Evolutionary conservation across 2,797 vertebrate genomes (phyloP), one percentile per base, ranked within the genome.

Genomic region (Phoeniculus purpureus): DNA sequence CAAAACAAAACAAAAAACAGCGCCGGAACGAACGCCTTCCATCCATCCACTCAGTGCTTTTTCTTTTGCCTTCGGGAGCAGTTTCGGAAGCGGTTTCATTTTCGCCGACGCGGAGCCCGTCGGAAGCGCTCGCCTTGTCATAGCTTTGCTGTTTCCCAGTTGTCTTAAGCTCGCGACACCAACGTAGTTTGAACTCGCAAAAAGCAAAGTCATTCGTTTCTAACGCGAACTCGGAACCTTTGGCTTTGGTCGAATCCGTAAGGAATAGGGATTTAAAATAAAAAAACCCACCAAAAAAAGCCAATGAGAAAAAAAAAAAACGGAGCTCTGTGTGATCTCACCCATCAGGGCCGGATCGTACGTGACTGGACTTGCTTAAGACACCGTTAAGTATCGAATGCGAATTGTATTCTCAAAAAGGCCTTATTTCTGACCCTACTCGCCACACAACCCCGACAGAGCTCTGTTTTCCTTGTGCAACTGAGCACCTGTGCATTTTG

Each of bases 131-230:
- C 90, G 97, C 95, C 94, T 37, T 93, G 9, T 96, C 96, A 94
- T 89, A 84, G 88, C 93, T 96, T 97, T 94, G 95, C 80, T 96
- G 97, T 97, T 96, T 95, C 96, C 94, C 96, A 94, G 91, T 64
- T 95, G 94, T 97, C 95, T 43, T 96, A 94, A 96, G 94, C 95
- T 96, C 97, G 95, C 79, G 40, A 96, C 96, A 96, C 96, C 96
- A 90, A 95, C 94, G 92, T 97, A 94, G 89, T 90, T 96, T 95
- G 93, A 96, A 78, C 92, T 93, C 90, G 93, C 81, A 56, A 29
- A 90, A 92, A 37, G 77, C 84, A 43, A 92, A 94, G 77, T 77
- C 79, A 47, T 91, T 83, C 19, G 16, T 94, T 96, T 94, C 50
- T 79, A 93, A 85, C 72, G 78, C 61, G n/a, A 50, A 70, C 67